Base-by-base conservation (phyloP, 1,140 invertebrate genomes). In the Brevipalpus yothersi region DNA sequence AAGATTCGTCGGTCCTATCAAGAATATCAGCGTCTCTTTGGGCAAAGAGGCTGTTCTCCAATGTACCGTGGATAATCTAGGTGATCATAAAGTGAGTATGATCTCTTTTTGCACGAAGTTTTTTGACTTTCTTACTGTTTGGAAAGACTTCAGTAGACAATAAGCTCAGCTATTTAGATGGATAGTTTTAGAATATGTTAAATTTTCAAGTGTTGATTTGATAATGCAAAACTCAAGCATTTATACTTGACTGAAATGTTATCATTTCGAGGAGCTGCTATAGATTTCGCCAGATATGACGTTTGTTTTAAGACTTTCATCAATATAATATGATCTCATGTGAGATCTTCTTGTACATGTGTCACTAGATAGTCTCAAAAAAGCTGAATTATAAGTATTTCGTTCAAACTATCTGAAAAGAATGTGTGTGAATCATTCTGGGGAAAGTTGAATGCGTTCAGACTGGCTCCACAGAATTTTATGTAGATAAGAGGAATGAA, bases 21-120 rank as follows among this genome's bases (percentile, higher is more conserved):
- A 78, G 60, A 86, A 86, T 71, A 77, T 83, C 63, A 86, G 83
- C 11, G 80, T 82, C 42, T 78, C 82, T 15, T 75, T 82, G 19
- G 83, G 83, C 23, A 75, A 81, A 60, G 83, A 85, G 67, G 83
- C 81, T 8, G 74, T 82, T 58, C 76, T 86, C 49, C 81, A 82
- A 39, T 86, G 83, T 69, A 78, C 78, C 58, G 81, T 86, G n/a
- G 78, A 79, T 54, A 79, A 83, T 71, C 76, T 86, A 49, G 82
- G 82, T 23, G 80, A 80, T 69, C 84, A 82, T 69, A 83, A 82
- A 78, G 83, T 85, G 76, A 58, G 40, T 57, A n/a, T 7, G n/a
- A 21, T 4, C 21, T 19, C n/a, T 12, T 19, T 19, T 10, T 7
- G 1, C 21, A 8, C 49, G 3, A 51, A 51, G n/a, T 19, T 19